A percentile compares a stretch with the other conserved stretches of the same genome.
Evolutionary conservation across 1,140 invertebrate genomes (phyloP).

Genomic region (Drosophila pruinosa): DNA sequence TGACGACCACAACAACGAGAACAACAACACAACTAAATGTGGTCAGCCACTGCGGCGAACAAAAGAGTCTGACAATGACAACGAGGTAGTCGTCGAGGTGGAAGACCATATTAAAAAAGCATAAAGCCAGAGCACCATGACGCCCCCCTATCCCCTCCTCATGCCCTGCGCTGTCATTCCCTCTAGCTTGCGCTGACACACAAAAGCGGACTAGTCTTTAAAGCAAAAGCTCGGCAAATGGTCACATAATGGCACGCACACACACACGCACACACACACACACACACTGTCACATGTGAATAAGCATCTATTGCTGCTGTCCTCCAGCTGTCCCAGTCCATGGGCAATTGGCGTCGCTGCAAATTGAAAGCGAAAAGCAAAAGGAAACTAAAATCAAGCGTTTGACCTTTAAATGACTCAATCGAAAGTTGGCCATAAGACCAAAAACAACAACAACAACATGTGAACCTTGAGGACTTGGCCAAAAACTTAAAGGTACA

Average conservation of each 20-base stretch:
- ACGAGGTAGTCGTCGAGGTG: slow-evolving; percentile 48
- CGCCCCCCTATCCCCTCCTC: neutral
- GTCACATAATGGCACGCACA: slow-evolving; percentile 37
- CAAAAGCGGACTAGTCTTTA: slow-evolving; percentile 41
- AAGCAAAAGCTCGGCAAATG: slow-evolving; percentile 35
- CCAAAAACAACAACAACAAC: neutral
- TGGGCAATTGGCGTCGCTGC: slow-evolving; percentile 65
- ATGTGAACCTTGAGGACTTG: slow-evolving; percentile 24
- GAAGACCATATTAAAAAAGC: slow-evolving; percentile 53
- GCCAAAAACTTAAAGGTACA: slow-evolving; percentile 53
- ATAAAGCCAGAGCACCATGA: slow-evolving; percentile 26
- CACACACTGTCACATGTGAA: slow-evolving; percentile 3
- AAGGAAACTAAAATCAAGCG: slow-evolving; percentile 46
- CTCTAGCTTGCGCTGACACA: neutral
- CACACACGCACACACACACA: slow-evolving; percentile 24
- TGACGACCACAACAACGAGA: slow-evolving; percentile 41
- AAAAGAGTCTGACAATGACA: slow-evolving; percentile 64
- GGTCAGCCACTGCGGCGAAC: slow-evolving; percentile 68
- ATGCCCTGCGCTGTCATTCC: neutral
- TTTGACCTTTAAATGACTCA: slow-evolving; percentile 74
- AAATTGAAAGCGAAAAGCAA: slow-evolving; percentile 71
- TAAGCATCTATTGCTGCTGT: slow-evolving; percentile 6
- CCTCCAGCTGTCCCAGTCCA: slow-evolving; percentile 25
- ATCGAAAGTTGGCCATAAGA: slow-evolving; percentile 52
- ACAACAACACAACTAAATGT: slow-evolving; percentile 61